Evolutionary conservation across 2,888 invertebrate genomes (phyloP), one percentile per base, ranked within the genome.

Genomic region (Zygaena filipendulae): DNA sequence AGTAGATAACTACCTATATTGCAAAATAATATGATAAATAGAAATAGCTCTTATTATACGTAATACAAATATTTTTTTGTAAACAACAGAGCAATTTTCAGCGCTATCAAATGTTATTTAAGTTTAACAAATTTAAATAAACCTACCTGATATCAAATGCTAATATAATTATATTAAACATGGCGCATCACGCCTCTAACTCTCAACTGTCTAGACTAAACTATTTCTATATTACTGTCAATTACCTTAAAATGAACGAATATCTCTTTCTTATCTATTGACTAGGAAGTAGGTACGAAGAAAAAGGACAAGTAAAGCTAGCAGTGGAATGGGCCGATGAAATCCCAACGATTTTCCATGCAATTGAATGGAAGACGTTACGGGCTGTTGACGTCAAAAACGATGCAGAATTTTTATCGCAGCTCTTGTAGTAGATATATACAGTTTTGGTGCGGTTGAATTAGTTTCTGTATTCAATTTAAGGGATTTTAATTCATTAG

Each of bases 361-460:
- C 72, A 67, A 74, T 74, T 74, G 72, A 75, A 72, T 74, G 62
- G 59, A 61, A 64, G 59, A 62, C 56, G 66, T 66, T 60, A 70
- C 59, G 60, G 64, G 57, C 66, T 71, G 71, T 62, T 55, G 63
- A 66, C 52, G 59, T 60, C 52, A 60, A 45, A 50, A 49, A n/a
- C n/a, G n/a, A n/a, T n/a, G n/a, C n/a, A n/a, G n/a, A n/a, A n/a
- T n/a, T n/a, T n/a, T 13, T 25, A 18, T 25, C 30, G 25, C 25
- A 30, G 29, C 29, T 21, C 18, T 4, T n/a, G 19, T 10, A 25
- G 19, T 11, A 3, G 19, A 3, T 13, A 25, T 9, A n/a, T n/a
- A n/a, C n/a, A n/a, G n/a, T n/a, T n/a, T n/a, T n/a, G n/a, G n/a
- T n/a, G n/a, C n/a, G n/a, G n/a, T n/a, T n/a, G n/a, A n/a, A n/a